phyloP scores from a whole-genome alignment of 2,797 vertebrate genomes.

The Orientallactaga sibirica region DNA sequence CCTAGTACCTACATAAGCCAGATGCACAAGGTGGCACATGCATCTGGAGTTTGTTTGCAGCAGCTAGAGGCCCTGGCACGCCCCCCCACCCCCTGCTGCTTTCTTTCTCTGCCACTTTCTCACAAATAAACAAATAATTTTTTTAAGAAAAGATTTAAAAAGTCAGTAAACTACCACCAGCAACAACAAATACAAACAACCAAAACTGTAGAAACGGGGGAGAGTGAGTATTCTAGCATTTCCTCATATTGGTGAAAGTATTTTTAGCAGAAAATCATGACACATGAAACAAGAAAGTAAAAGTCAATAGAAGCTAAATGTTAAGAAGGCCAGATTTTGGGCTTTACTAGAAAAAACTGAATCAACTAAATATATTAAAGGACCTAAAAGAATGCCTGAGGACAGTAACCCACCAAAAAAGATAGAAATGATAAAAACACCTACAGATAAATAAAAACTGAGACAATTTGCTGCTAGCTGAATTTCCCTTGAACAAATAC shows the following conservation, averaged over 20 bases:
- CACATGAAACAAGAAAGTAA: background rate
- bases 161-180: background rate
- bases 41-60: too few relatives aligned
- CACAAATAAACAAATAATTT: too few relatives aligned
- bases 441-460: background rate
- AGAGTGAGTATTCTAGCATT: background rate
- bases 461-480: background rate
- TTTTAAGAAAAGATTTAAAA: background rate
- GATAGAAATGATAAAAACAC: background rate
- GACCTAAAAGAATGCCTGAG: background rate
- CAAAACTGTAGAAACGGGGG: background rate
- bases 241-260: conserved; percentile 4
- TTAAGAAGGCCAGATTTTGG: background rate
- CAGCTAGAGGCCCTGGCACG: too few relatives aligned
- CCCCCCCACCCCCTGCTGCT: too few relatives aligned
- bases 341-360: conserved; percentile 21
- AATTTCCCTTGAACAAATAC: background rate
- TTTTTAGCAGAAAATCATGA: conserved; percentile 43
- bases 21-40: too few relatives aligned
- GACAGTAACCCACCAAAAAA: background rate
- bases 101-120: too few relatives aligned
- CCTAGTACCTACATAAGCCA: too few relatives aligned
- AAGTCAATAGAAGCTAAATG: background rate
- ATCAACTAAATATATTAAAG: conserved; percentile 13
- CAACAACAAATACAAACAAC: background rate